These are phyloP conservation scores for Epizoanthus rinbou DNA, from an alignment of 92 coral and sea anemone genomes.

Conservation along the genomic window DNA sequence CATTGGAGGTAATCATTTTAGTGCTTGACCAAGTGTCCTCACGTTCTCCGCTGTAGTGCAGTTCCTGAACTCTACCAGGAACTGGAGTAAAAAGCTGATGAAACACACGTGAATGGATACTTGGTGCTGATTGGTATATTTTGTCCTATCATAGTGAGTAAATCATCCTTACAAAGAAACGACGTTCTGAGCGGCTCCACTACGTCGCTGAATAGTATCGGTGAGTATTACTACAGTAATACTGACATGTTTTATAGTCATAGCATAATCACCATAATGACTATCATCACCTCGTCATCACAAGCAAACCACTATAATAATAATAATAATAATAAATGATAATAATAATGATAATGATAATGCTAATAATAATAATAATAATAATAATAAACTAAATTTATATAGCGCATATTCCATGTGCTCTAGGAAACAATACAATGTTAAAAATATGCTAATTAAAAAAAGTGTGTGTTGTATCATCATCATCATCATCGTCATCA, in stretches of 20 bases:
- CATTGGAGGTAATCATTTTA: too few species aligned
- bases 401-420: too few species aligned
- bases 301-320: not conserved
- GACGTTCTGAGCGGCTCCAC: constrained; percentile 57
- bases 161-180: constrained; percentile 36
- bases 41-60: too few species aligned
- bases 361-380: not conserved
- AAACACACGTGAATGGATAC: not conserved
- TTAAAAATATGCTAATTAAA: too few species aligned
- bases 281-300: too few species aligned
- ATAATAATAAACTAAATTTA: not conserved
- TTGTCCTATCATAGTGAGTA: constrained; percentile 37
- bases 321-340: not conserved
- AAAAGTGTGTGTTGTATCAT: too few species aligned
- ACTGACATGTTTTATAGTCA: not conserved
- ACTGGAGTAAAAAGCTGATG: not conserved
- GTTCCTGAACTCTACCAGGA: too few species aligned
- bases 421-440: too few species aligned
- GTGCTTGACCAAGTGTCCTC: too few species aligned
- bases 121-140: not conserved
- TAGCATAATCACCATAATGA: too few species aligned
- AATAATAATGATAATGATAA: not conserved
- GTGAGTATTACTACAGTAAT: constrained; percentile 37
- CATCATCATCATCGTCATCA: not conserved
- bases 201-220: constrained; percentile 81